Percentiles rank a stretch among this genome's conserved stretches.
phyloP scores from a whole-genome alignment of 30 jellyfish, hydroid and myxozoan species.

The Mastigias papua region DNA sequence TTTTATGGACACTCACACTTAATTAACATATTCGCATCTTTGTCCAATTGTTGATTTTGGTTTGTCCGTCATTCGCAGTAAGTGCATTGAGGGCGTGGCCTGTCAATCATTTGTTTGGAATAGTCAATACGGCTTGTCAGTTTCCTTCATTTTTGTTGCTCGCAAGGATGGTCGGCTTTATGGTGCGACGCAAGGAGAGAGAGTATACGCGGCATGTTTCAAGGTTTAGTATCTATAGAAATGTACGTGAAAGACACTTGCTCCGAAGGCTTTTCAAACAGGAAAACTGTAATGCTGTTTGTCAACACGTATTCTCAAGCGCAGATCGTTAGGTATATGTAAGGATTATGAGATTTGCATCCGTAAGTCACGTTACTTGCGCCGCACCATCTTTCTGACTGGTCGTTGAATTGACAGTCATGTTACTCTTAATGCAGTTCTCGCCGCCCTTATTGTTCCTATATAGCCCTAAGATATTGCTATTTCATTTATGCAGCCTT shows the following conservation, averaged over 20 bases:
- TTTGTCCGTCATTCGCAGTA: slow-evolving; percentile 42
- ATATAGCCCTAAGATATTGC: slow-evolving; percentile 1
- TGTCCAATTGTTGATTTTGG: slow-evolving; percentile 65
- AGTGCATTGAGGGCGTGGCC: slow-evolving; percentile 72
- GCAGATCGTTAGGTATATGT: slow-evolving; percentile 83
- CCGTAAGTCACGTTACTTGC: slow-evolving; percentile 68
- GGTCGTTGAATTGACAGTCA: slow-evolving; percentile 52
- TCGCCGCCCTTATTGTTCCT: slow-evolving; percentile 53
- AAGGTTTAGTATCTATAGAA: slow-evolving; percentile 65
- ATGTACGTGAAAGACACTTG: slow-evolving; percentile 52
- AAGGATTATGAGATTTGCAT: slow-evolving; percentile 70
- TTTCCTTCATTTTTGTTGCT: slow-evolving; percentile 15
- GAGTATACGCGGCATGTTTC: slow-evolving; percentile 68
- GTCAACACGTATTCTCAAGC: slow-evolving; percentile 72
- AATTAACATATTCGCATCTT: slow-evolving; percentile 61
- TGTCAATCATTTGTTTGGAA: slow-evolving; percentile 36
- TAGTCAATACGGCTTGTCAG: slow-evolving; percentile 17
- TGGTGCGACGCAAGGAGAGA: slow-evolving; percentile 48
- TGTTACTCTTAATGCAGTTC: background rate
- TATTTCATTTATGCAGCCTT: slow-evolving; percentile 1
- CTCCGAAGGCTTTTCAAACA: slow-evolving; percentile 79
- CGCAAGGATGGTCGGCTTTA: slow-evolving; percentile 58
- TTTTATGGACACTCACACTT: slow-evolving; percentile 17
- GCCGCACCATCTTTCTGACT: slow-evolving; percentile 46
- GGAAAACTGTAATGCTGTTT: slow-evolving; percentile 83